Evolutionary conservation across 2,888 invertebrate genomes (phyloP), one percentile per base, ranked within the genome.

Genomic region (Hirtodrosophila cameraria): DNA sequence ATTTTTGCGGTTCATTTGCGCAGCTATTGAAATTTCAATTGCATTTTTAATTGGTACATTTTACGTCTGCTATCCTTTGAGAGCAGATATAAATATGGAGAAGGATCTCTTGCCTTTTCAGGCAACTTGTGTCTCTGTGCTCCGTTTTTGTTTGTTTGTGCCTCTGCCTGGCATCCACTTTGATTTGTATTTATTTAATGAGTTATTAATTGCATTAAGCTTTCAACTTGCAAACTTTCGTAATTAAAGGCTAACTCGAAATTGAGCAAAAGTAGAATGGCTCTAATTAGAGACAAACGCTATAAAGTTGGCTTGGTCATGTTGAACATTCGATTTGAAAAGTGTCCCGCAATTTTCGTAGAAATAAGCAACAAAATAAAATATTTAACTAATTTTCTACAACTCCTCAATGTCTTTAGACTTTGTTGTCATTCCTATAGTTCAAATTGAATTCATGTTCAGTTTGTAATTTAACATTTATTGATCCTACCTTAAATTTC

Each of bases 121-220:
- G 36, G 35, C 33, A 33, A 30, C 33, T 54, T 65, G n/a, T 20
- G 6, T 33, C 8, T 23, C 11, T 18, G 42, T 23, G 12, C 20
- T 49, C 31, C 38, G 28, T 54, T 49, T 53, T 28, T 57, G 52
- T n/a, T n/a, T n/a, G n/a, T n/a, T n/a, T n/a, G n/a, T n/a, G n/a
- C n/a, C n/a, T n/a, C n/a, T n/a, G n/a, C n/a, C 27, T 30, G 11
- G 11, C 63, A 30, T 54, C 80, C 80, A 80, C 86, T 80, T 86
- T 69, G 71, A 79, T 79, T 85, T 83, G 87, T 85, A 65, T 82
- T 82, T 82, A 87, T 86, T 87, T 86, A 83, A 83, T 83, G 83
- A 87, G 87, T 83, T 83, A 86, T 86, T 79, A 75, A 87, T 86
- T 83, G 86, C 67, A 79, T 86, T 86, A 74, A 75, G 80, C 83